phyloP scores from a whole-genome alignment of 1,140 invertebrate genomes.

The Drosophila repleta region DNA sequence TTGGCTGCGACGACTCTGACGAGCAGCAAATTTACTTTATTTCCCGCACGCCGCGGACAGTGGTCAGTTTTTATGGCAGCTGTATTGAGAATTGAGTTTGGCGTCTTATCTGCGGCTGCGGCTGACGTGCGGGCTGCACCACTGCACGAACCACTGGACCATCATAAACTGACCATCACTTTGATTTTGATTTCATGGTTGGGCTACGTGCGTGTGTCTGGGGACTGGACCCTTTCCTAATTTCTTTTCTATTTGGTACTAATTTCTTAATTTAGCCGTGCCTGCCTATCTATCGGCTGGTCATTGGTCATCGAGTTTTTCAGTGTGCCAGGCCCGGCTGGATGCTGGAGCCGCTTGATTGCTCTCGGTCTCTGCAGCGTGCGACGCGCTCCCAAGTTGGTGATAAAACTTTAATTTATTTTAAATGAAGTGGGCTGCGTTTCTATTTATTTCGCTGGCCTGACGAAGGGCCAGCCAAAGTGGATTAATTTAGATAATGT shows the following conservation, averaged over 20 bases:
- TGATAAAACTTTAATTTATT: constrained; percentile 75
- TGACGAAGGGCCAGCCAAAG: constrained; percentile 32
- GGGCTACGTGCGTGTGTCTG: constrained; percentile 19
- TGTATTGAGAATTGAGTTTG: constrained; percentile 36
- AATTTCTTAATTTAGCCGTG: constrained; percentile 75
- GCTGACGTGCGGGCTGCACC: constrained; percentile 51
- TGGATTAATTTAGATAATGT: constrained; percentile 59
- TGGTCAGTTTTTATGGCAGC: constrained; percentile 75
- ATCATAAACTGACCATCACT: constrained; percentile 77
- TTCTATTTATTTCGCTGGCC: constrained; percentile 24
- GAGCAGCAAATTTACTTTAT: constrained; percentile 62
- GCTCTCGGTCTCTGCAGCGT: constrained; percentile 5
- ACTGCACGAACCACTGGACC: constrained; percentile 42
- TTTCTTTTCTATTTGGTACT: constrained; percentile 80
- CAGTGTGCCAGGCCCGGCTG: constrained; percentile 49
- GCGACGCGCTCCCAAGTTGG: constrained; percentile 48
- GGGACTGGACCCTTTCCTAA: constrained; percentile 68
- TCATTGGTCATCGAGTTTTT: constrained; percentile 45
- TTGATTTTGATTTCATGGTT: constrained; percentile 64
- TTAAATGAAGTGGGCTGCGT: constrained; percentile 55
- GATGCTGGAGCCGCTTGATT: constrained; percentile 67
- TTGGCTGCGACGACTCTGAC: neutral
- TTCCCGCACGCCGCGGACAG: constrained; percentile 44
- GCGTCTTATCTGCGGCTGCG: constrained; percentile 37
- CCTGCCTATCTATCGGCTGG: constrained; percentile 27